Conservation (phyloP, 2,888 invertebrate genomes). For the Pollenia angustigena region DNA sequence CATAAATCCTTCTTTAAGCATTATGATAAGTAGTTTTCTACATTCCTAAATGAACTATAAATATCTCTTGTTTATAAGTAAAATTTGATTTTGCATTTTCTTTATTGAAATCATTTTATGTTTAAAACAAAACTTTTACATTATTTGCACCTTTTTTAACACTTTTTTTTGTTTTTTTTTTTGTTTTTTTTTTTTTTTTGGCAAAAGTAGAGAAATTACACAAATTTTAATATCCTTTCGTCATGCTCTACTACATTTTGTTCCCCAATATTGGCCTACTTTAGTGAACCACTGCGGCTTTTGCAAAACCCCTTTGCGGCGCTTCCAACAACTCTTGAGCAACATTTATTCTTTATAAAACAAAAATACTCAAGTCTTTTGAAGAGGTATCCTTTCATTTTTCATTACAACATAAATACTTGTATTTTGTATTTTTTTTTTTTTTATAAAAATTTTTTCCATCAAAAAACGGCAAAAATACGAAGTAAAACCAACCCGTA, state of each 20-base stretch:
- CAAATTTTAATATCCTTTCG: constrained; percentile 38
- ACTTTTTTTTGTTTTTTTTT: constrained; percentile 6
- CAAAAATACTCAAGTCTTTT: constrained; percentile 40
- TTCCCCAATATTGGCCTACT: constrained; percentile 55
- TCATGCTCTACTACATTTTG: constrained; percentile 52
- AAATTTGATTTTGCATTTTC: neutral
- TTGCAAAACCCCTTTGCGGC: constrained; percentile 40
- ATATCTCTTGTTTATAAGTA: too few relatives aligned
- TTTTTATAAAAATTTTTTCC: neutral
- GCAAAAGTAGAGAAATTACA: constrained; percentile 25
- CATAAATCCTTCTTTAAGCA: too few relatives aligned
- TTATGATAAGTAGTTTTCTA: too few relatives aligned
- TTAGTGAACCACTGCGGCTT: constrained; percentile 35
- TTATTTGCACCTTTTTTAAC: neutral
- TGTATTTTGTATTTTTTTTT: constrained; percentile 15
- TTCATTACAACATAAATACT: constrained; percentile 46
- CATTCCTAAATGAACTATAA: too few relatives aligned
- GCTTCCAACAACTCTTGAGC: constrained; percentile 32
- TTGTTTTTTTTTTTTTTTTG: constrained; percentile 1
- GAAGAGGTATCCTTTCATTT: constrained; percentile 49
- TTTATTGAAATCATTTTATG: neutral
- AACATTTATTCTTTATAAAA: constrained; percentile 38
- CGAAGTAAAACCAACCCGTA: constrained; percentile 7
- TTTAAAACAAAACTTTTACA: neutral
- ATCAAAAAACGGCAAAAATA: neutral